Evolutionary conservation across 2,113 vertebrate genomes (phyloP), one percentile per base, ranked within the genome.

Genomic region (Camelus bactrianus): DNA sequence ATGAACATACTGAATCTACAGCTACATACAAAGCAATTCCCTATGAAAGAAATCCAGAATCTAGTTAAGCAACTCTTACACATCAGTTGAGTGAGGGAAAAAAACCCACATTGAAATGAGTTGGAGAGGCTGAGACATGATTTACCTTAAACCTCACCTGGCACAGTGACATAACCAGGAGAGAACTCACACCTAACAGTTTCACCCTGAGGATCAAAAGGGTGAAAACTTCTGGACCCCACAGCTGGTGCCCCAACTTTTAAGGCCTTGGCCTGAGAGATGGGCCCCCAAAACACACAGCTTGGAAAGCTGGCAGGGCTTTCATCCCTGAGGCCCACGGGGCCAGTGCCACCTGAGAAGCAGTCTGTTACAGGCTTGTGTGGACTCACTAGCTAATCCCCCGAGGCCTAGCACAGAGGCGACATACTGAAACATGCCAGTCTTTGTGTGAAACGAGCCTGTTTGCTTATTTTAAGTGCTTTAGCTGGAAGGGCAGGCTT

Each of bases 281-380:
- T 38, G 5, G 54, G 24, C 35, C 8, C 26, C 15, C 38, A 46
- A 62, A 82, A 46, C 9, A 62, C 38, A 4, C 4, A 62, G 80
- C 79, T 82, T 62, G 42, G 79, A 82, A 62, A 82, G 79, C 26
- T 54, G 42, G 54, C 38, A 19, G 35, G 35, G 5, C 26, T 46
- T 13, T 5, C 24, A 3, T 46, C 26, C 58, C 1, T 42, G 6
- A 82, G 80, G 46, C 56, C 16, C 10, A 8, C 0, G 0, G 46
- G n/a, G 79, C 56, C 62, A 30, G 9, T 30, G 38, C 79, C 62
- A 8, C 19, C 56, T 62, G 35, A 82, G 56, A 62, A 62, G 35
- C 35, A 60, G 56, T 82, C 62, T 35, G 15, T 82, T 10, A 62
- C 9, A 62, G 15, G 16, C 38, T 46, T 42, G 26, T 30, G 1